phyloP scores from a whole-genome alignment of 2,888 invertebrate species.

The Apoda limacodes region DNA sequence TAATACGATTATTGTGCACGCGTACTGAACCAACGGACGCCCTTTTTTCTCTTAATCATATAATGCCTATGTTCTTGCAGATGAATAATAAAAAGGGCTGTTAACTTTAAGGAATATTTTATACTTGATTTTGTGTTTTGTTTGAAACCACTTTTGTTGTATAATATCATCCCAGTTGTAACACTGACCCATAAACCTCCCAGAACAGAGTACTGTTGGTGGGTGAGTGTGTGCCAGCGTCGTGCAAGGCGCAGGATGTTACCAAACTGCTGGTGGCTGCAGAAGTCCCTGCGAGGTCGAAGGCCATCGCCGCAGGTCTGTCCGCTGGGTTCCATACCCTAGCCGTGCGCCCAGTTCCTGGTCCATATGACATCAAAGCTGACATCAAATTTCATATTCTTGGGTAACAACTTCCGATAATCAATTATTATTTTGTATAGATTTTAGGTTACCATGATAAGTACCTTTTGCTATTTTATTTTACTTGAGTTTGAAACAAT shows the following conservation, averaged over 20 bases:
- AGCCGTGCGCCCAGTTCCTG: slow-evolving; percentile 76
- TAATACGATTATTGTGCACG: no score
- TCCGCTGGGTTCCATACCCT: slow-evolving; percentile 60
- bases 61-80: no score
- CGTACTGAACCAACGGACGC: no score
- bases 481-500: no score
- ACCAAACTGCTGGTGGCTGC: slow-evolving; percentile 42
- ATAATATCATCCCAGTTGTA: neutral
- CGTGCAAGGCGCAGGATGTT: slow-evolving; percentile 71
- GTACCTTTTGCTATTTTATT: no score
- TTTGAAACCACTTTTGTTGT: neutral
- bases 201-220: slow-evolving; percentile 77
- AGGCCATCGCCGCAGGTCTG: slow-evolving; percentile 42
- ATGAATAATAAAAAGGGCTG: no score
- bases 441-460: no score
- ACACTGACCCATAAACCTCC: slow-evolving; percentile 9
- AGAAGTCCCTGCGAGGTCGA: slow-evolving; percentile 39
- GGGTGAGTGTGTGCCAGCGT: slow-evolving; percentile 80
- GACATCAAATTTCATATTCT: slow-evolving; percentile 77
- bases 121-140: neutral
- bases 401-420: slow-evolving; percentile 62
- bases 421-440: no score
- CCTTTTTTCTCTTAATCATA: no score
- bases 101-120: no score
- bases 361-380: slow-evolving; percentile 70